Evolutionary conservation across 1,140 invertebrate species (phyloP), one percentile per base, ranked within the genome.

Genomic region (Drosophila malerkotliana): DNA sequence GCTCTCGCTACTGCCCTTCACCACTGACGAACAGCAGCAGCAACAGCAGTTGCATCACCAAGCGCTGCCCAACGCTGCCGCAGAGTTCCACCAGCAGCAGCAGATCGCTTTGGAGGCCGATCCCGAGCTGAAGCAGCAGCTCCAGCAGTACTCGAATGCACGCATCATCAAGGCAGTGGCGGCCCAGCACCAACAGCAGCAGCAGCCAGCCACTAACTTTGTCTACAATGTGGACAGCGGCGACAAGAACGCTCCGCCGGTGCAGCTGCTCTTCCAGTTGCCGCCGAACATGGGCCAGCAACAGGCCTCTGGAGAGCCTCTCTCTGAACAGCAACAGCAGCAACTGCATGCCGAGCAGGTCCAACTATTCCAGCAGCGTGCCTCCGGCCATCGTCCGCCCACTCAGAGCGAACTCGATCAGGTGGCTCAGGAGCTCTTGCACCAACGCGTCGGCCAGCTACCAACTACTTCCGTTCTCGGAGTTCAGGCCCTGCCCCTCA

Each of bases 91-190:
- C 26, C 34, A 82, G 48, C 85, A 83, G 24, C 87, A 85, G 21
- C 78, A 83, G 39, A 45, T 87, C 7, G 44, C 63, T 4, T 18
- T 87, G 48, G 82, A 82, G 44, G 57, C 49, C 24, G 83, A 85
- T 72, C 78, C 84, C 1, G 88, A 90, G 49, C 51, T 91, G 32
- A 92, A 92, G 48, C 92, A 93, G 51, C 92, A 93, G 77, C 92
- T 85, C 37, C 90, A 91, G 34, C 90, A 83, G 61, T 84, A 91
- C 49, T 76, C 84, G 14, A 91, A 87, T 68, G 84, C 87, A 12
- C 89, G 84, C 6, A 61, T 91, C n/a, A 74, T 90, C 10, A 91
- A 91, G 93, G 68, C 93, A 91, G 72, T 91, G 87, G 52, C 81
- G 90, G 92, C 76, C 73, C 76, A 71, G 30, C 82, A 69, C 37